Base-by-base conservation (phyloP, 2,797 vertebrate species). In the Gallinago stenura region DNA sequence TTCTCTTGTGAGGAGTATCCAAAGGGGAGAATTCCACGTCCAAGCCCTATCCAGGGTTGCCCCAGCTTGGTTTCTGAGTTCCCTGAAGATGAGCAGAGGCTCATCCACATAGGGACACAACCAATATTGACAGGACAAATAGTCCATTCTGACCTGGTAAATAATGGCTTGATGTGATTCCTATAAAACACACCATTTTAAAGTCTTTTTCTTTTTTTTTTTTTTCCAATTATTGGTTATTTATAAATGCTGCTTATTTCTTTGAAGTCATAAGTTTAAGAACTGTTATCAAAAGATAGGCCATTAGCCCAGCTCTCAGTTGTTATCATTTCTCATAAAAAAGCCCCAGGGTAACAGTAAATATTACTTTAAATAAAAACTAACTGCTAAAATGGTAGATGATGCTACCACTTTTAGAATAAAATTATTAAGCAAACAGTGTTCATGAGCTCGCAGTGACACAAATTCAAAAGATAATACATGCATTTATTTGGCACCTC, bases 181-280 rank as follows among this genome's bases (percentile, higher is more conserved):
- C 46, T 60, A 31, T 51, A 51, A 15, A 5, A 26, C 5, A 6
- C 20, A 66, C 2, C 22, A 68, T 83, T 75, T 43, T 21, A 11
- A 70, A 65, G 10, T 0, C 0, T 1, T 20, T 41, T 37, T 43
- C 1, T 20, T 41, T 37, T 48, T 61, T 58, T 20, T 1, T 39
- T 37, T 46, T 56, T 1, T 54, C 6, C 22, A 21, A 21, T 56
- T 28, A 53, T n/a, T 57, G 20, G 28, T 58, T 61, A 11, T 12
- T 77, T 72, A 18, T 10, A 77, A 51, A 33, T 33, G 10, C 6
- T 37, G 9, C 7, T 48, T 66, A 33, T 78, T 87, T 62, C 8
- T 75, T 45, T 41, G 43, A 66, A 58, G 39, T 54, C 13, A 62
- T 50, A 62, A 66, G 51, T 31, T 25, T 4, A 39, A 53, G 15